phyloP scores from a whole-genome alignment of 2,888 invertebrate species.

The Melinaea marsaeus region DNA sequence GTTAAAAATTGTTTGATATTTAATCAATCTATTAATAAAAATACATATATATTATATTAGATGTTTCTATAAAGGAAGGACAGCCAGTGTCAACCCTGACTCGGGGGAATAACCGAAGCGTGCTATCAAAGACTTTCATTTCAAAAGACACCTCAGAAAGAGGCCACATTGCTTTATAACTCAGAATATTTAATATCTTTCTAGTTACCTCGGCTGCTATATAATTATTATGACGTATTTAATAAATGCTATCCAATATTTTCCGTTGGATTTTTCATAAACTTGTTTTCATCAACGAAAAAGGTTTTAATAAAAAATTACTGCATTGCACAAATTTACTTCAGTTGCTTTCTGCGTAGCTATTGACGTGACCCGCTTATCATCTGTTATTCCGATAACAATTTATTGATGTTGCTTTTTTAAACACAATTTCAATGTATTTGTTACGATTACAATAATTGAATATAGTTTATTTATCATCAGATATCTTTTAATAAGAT shows the following conservation, averaged over 20 bases:
- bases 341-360: not conserved
- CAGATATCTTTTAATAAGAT: too few species aligned
- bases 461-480: too few species aligned
- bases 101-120: conserved; percentile 23
- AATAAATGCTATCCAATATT: conserved; percentile 25
- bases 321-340: conserved; percentile 12
- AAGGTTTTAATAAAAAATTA: conserved; percentile 11
- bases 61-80: not conserved
- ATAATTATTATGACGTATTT: conserved; percentile 21
- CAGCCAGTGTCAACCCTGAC: conserved; percentile 22
- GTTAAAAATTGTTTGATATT: too few species aligned
- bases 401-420: too few species aligned
- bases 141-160: conserved; percentile 29
- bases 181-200: conserved; percentile 29
- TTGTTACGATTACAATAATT: too few species aligned
- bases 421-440: too few species aligned
- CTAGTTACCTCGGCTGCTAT: conserved; percentile 25
- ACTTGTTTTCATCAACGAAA: conserved; percentile 5
- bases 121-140: conserved; percentile 29
- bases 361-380: not conserved
- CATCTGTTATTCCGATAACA: too few species aligned
- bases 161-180: conserved; percentile 26
- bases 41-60: not conserved
- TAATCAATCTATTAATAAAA: not conserved
- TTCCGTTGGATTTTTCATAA: conserved; percentile 8